phyloP scores from a whole-genome alignment of 2,797 vertebrate genomes.

The Petrocephalus schoutedeni region DNA sequence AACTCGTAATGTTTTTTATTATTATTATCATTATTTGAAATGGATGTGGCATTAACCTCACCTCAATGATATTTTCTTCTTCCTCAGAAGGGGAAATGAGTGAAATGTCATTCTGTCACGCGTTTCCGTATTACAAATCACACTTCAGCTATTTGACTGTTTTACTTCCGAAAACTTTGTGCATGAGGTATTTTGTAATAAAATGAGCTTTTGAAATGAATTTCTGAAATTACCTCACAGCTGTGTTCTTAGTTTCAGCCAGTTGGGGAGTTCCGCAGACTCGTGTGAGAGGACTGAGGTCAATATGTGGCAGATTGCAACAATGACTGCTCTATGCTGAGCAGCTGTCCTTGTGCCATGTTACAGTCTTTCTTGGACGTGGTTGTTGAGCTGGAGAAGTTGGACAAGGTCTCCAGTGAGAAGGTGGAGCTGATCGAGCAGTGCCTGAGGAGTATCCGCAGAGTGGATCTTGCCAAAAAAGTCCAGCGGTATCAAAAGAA shows the following conservation, averaged over 20 bases:
- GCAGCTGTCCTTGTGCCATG: not conserved
- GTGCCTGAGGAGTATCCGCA: conserved; percentile 67
- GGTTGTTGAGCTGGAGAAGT: conserved; percentile 78
- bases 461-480: conserved; percentile 76
- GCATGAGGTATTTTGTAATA: not conserved
- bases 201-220: not conserved
- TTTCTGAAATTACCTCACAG: not conserved
- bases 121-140: not conserved
- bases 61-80: not conserved
- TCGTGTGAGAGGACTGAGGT: not conserved
- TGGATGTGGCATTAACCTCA: not conserved
- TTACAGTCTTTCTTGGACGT: conserved; percentile 80
- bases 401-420: conserved; percentile 68
- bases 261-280: not conserved
- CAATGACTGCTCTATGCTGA: not conserved
- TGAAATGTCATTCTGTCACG: not conserved
- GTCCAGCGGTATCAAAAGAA: conserved; percentile 64
- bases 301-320: not conserved
- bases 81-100: not conserved
- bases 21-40: not conserved
- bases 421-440: conserved; percentile 69
- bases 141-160: not conserved
- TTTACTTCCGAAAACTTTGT: not conserved
- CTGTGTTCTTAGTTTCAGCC: not conserved
- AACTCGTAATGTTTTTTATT: not conserved